Evolutionary conservation across 2,113 vertebrate genomes (phyloP).

Genomic region (Mobula birostris): DNA sequence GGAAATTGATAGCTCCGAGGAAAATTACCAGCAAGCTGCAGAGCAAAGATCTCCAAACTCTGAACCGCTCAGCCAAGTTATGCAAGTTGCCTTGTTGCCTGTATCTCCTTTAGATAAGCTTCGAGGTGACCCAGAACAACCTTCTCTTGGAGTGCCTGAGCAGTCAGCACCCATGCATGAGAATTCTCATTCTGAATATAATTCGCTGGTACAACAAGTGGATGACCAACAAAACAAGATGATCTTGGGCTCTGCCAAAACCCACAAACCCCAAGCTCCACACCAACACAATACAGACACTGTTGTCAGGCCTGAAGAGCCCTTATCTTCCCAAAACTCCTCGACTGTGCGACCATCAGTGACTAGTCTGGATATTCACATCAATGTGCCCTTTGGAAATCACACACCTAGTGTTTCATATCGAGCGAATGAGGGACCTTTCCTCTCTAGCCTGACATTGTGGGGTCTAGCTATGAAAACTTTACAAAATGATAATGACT

Average conservation of each 20-base stretch:
- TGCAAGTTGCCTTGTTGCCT: constrained; percentile 41
- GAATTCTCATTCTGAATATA: constrained; percentile 60
- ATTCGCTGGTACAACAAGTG: constrained; percentile 52
- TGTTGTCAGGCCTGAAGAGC: constrained; percentile 45
- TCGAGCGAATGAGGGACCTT: constrained; percentile 66
- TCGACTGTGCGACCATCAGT: constrained; percentile 51
- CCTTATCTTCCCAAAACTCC: constrained; percentile 43
- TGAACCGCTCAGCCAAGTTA: constrained; percentile 52
- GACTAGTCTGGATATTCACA: constrained; percentile 55
- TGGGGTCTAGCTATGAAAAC: constrained; percentile 92
- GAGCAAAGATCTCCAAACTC: constrained; percentile 51
- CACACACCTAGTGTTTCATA: constrained; percentile 47
- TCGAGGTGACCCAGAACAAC: constrained; percentile 43
- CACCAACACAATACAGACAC: constrained; percentile 42
- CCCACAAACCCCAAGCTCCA: constrained; percentile 50
- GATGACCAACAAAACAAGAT: constrained; percentile 53
- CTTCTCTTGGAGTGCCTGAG: constrained; percentile 44
- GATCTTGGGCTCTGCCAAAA: constrained; percentile 51
- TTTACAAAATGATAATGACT: constrained; percentile 76
- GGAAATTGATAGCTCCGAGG: constrained; percentile 40
- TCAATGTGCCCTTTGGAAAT: constrained; percentile 50
- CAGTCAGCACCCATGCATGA: constrained; percentile 50
- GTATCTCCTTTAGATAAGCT: constrained; percentile 46
- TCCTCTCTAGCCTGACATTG: constrained; percentile 80
- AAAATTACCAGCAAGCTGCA: constrained; percentile 45